A percentile compares a stretch with the other conserved stretches of the same genome.
Conservation (phyloP, 2,888 invertebrate species). For the Cancer borealis region DNA sequence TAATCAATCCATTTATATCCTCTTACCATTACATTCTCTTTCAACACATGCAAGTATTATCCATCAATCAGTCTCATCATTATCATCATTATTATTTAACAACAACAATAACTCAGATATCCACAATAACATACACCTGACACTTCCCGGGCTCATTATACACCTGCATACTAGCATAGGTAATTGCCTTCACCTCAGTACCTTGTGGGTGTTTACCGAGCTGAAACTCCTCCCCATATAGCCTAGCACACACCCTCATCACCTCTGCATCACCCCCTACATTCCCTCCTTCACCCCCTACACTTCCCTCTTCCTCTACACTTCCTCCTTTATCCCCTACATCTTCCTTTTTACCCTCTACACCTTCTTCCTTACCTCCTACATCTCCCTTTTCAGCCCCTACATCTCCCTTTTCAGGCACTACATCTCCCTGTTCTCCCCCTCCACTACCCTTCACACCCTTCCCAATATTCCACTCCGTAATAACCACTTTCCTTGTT, state of each 20-base stretch:
- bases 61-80: no score
- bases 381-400: slow-evolving; percentile 88
- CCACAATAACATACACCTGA: slow-evolving; percentile 98
- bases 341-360: slow-evolving; percentile 91
- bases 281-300: slow-evolving; percentile 79
- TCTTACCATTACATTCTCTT: no score
- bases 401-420: slow-evolving; percentile 81
- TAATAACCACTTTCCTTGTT: slow-evolving; percentile 89
- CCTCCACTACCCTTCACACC: slow-evolving; percentile 83
- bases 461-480: slow-evolving; percentile 89
- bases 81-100: no score
- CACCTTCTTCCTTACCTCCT: slow-evolving; percentile 80
- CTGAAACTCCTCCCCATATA: slow-evolving; percentile 95
- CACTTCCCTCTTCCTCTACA: slow-evolving; percentile 87
- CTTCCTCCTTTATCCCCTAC: slow-evolving; percentile 80
- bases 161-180: slow-evolving; percentile 99
- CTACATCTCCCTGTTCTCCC: slow-evolving; percentile 83
- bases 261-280: slow-evolving; percentile 92
- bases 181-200: slow-evolving; percentile 99
- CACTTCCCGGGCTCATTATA: slow-evolving; percentile 84
- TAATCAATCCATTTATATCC: no score
- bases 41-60: no score
- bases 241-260: slow-evolving; percentile 87
- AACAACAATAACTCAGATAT: slow-evolving; percentile 85
- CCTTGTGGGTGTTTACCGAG: slow-evolving; percentile 97